Evolutionary conservation across 2,113 vertebrate genomes (phyloP).

Genomic region (Genyomyrus donnyi): DNA sequence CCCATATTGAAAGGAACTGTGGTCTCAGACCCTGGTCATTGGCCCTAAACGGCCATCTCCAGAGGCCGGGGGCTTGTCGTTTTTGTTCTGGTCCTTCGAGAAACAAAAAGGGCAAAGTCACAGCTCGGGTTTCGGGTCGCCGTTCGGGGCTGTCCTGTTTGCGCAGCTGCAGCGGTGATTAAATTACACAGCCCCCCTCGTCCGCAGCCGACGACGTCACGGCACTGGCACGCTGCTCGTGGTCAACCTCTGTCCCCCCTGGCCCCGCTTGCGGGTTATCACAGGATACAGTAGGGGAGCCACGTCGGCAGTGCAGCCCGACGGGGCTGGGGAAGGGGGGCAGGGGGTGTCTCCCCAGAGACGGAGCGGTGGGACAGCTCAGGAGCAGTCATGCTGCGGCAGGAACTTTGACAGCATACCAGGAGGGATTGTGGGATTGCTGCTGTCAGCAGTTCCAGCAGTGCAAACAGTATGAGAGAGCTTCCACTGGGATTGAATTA

Average conservation of each 20-base stretch:
- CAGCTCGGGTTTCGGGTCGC: constrained; percentile 80
- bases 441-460: constrained; percentile 97
- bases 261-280: neutral
- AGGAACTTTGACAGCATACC: constrained; percentile 87
- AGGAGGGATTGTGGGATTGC: constrained; percentile 64
- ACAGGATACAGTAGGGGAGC: constrained; percentile 26
- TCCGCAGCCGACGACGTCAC: neutral
- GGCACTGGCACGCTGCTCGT: neutral
- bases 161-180: constrained; percentile 89
- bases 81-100: neutral
- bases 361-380: constrained; percentile 55
- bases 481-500: constrained; percentile 98
- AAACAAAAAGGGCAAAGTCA: constrained; percentile 72
- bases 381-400: constrained; percentile 70
- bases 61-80: neutral
- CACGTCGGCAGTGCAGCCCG: constrained; percentile 32
- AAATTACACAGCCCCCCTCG: constrained; percentile 70
- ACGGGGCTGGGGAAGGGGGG: neutral
- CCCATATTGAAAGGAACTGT: neutral
- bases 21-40: neutral
- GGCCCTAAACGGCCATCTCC: neutral
- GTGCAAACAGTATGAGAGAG: constrained; percentile 83
- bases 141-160: constrained; percentile 88
- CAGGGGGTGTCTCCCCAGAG: constrained; percentile 63
- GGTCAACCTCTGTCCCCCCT: neutral